Evolutionary conservation across 2,888 invertebrate genomes (phyloP), one percentile per base, ranked within the genome.

Genomic region (Drosophila parthenogenetica): DNA sequence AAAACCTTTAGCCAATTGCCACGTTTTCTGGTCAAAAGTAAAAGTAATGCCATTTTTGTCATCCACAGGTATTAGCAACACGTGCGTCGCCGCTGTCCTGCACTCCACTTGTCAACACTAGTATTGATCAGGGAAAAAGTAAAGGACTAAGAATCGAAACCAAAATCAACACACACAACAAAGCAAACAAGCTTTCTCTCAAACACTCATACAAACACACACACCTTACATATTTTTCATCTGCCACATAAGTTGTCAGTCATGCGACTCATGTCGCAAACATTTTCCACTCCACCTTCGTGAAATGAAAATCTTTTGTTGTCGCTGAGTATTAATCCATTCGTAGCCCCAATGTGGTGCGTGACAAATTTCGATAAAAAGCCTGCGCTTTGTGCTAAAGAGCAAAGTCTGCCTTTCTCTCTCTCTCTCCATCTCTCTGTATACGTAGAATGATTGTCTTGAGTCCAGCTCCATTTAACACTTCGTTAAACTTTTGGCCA

Each of bases 251-350:
- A 42, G 57, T 53, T 89, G 90, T 86, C 89, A 89, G 89, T 89
- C 90, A 90, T 89, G 90, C 90, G 69, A 67, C 83, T 84, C 83
- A 87, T 89, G 89, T 89, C 81, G 84, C 84, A 86, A 86, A 78
- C 71, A 81, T 86, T 86, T 85, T 85, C 82, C 42, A 29, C n/a
- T 1, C 79, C 42, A 11, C 49, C 54, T 83, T 35, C 45, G 17
- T 32, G 43, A 83, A 87, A 89, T 83, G 90, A 89, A 84, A 89
- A 87, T 89, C 87, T 87, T 89, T 89, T 80, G 77, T 83, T 84
- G 85, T 79, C 77, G 70, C 61, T 69, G 57, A 51, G 66, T 74
- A 88, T 87, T 89, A 87, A 87, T 89, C 90, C 87, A 77, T 83
- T 74, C 69, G 74, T 76, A 78, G 66, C 67, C 73, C 73, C 57